Evolutionary conservation across 1,140 invertebrate species (phyloP).

Genomic region (Oedothorax gibbosus): DNA sequence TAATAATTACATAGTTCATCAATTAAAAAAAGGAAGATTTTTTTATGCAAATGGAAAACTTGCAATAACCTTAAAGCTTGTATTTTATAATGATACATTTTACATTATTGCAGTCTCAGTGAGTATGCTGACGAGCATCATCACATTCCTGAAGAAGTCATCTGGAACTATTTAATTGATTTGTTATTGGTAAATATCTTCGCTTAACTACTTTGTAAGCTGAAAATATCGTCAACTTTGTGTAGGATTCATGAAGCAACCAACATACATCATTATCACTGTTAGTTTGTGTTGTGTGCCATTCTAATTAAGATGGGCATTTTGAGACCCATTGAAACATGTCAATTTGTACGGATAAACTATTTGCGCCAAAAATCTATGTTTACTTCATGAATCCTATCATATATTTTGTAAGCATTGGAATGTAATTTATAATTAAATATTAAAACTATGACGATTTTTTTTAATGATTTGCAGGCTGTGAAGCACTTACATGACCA

Average conservation of each 20-base stretch:
- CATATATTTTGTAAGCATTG: too few relatives aligned
- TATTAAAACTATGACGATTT: neutral
- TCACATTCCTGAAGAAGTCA: constrained; percentile 70
- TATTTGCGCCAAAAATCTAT: too few relatives aligned
- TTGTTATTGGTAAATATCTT: constrained; percentile 69
- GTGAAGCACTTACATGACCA: constrained; percentile 77
- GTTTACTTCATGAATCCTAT: too few relatives aligned
- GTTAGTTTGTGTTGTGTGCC: too few relatives aligned
- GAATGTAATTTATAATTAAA: neutral
- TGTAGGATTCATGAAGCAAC: too few relatives aligned
- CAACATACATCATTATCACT: too few relatives aligned
- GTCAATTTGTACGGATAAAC: too few relatives aligned
- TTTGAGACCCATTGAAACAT: too few relatives aligned
- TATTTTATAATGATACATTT: neutral
- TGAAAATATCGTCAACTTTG: too few relatives aligned
- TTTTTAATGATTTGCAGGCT: constrained; percentile 69
- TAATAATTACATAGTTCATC: too few relatives aligned
- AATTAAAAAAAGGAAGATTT: neutral
- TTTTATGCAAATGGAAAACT: neutral
- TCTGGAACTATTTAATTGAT: constrained; percentile 74
- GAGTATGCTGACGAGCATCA: constrained; percentile 70
- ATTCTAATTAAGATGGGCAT: too few relatives aligned
- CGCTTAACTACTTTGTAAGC: neutral
- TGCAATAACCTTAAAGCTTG: neutral
- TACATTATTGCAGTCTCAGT: constrained; percentile 66